Conservation (phyloP, 2,888 invertebrate genomes). For the Hyposoter didymator region DNA sequence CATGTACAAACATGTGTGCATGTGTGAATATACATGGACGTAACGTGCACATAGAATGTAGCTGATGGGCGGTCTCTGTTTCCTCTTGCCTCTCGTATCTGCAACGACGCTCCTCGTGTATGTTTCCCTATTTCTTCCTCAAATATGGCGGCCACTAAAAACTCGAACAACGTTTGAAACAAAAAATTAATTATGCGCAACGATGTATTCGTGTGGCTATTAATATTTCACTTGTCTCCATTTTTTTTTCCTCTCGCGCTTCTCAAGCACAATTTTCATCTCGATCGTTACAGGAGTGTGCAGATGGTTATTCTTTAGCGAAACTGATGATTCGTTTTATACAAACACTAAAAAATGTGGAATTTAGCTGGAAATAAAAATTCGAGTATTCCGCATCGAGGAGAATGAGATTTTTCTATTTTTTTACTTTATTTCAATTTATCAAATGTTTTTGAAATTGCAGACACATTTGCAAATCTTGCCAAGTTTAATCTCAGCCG, state of each 20-base stretch:
- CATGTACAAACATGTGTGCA: neutral
- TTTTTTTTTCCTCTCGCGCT: neutral
- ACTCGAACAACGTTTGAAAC: neutral
- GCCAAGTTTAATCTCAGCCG: neutral
- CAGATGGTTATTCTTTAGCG: conserved; percentile 1
- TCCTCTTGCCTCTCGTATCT: conserved; percentile 19
- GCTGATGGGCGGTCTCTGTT: conserved; percentile 63
- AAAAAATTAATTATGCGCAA: conserved; percentile 9
- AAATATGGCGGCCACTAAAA: conserved; percentile 48
- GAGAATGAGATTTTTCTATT: neutral
- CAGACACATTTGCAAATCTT: neutral
- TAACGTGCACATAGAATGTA: conserved; percentile 36
- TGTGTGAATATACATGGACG: neutral
- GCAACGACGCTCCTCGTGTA: neutral
- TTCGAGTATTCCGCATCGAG: neutral
- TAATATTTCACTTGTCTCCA: conserved; percentile 11
- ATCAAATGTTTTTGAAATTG: too few species aligned
- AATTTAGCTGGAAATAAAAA: neutral
- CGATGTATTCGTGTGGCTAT: neutral
- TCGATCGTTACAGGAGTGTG: neutral
- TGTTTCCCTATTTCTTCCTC: conserved; percentile 9
- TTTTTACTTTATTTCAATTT: neutral
- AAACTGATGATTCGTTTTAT: neutral
- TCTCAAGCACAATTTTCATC: neutral
- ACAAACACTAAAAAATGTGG: neutral